A percentile compares a stretch with the other conserved stretches of the same genome.
phyloP scores from a whole-genome alignment of 2,113 vertebrate genomes.

The Macroglossus sobrinus region DNA sequence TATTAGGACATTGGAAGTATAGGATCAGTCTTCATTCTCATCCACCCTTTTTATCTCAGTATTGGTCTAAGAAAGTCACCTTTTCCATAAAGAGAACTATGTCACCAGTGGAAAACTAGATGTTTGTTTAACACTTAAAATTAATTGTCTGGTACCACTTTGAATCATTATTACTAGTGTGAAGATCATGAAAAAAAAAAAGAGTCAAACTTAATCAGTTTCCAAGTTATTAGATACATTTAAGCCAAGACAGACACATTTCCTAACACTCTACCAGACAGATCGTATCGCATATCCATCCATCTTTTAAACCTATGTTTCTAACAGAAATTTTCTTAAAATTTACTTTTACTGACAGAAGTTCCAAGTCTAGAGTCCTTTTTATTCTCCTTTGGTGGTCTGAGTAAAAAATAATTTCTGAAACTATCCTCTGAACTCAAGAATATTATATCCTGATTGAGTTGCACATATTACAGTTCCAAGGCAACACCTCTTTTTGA shows the following conservation, averaged over 20 bases:
- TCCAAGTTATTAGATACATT: background rate
- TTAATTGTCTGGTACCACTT: background rate
- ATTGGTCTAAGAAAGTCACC: background rate
- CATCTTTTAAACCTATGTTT: background rate
- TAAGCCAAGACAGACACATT: background rate
- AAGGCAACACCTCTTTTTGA: background rate
- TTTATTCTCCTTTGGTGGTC: background rate
- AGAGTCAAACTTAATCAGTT: background rate
- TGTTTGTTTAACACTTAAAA: background rate
- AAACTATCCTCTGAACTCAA: background rate
- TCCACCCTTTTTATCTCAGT: background rate
- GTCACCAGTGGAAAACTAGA: background rate
- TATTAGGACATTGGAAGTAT: background rate
- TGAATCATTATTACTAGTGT: background rate
- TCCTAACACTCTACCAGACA: background rate
- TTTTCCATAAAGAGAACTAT: background rate
- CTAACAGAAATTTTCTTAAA: background rate
- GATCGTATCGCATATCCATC: background rate
- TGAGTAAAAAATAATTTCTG: background rate
- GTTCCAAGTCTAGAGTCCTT: background rate
- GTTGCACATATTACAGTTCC: background rate
- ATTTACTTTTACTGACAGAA: background rate
- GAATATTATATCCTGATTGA: background rate
- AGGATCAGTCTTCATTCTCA: background rate
- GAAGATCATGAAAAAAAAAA: background rate